phyloP scores from a whole-genome alignment of 2,888 invertebrate species.

The Plagiodera versicolora region DNA sequence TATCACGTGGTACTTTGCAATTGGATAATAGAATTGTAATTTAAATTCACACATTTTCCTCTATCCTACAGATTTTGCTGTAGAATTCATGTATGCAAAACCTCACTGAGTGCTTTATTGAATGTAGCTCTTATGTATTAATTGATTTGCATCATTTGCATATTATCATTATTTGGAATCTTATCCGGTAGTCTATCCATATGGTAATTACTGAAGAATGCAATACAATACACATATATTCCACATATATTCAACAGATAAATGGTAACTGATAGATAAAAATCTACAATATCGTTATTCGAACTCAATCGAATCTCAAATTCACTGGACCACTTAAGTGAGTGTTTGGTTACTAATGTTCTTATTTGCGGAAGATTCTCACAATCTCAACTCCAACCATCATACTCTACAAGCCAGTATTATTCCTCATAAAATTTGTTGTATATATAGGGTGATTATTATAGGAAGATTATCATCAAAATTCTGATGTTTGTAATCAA shows the following conservation, averaged over 20 bases:
- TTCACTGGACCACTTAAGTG: too few species aligned
- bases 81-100: neutral
- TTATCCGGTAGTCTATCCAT: neutral
- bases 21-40: slow-evolving; percentile 22
- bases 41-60: slow-evolving; percentile 1
- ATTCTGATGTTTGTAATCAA: too few species aligned
- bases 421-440: too few species aligned
- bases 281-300: too few species aligned
- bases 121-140: neutral
- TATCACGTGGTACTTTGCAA: slow-evolving; percentile 19
- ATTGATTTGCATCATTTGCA: neutral
- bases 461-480: too few species aligned
- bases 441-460: too few species aligned
- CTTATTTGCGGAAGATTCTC: too few species aligned
- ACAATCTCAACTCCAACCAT: too few species aligned
- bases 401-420: too few species aligned
- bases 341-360: too few species aligned
- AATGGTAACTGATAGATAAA: too few species aligned
- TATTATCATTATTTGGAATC: neutral
- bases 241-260: neutral
- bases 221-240: neutral
- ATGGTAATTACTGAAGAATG: neutral
- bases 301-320: too few species aligned
- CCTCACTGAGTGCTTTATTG: neutral
- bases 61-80: neutral